These are phyloP conservation scores for Dolichoris vasculosae DNA, from an alignment of 1,140 invertebrate genomes.

Conservation along the genomic window DNA sequence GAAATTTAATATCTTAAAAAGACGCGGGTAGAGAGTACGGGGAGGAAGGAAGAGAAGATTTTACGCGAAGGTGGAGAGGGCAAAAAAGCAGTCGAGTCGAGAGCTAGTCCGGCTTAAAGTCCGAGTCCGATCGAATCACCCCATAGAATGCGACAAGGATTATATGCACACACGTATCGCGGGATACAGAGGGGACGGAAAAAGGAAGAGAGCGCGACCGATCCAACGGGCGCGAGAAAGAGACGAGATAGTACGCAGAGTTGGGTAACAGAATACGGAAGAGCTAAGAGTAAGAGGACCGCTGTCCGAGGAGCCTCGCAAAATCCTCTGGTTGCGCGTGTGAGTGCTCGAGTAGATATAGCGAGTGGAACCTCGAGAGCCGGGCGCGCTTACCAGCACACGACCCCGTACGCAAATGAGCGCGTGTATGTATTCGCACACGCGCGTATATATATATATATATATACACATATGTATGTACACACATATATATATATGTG, in stretches of 20 bases:
- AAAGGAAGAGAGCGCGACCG: background rate
- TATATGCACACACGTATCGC: slow-evolving; percentile 16
- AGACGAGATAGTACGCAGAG: background rate
- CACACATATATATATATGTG: slow-evolving; percentile 54
- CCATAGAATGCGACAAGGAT: slow-evolving; percentile 38
- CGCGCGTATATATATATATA: no score
- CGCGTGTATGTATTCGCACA: slow-evolving; percentile 9
- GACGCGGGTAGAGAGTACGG: background rate
- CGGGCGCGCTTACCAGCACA: background rate
- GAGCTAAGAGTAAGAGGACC: slow-evolving; percentile 50
- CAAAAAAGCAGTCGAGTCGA: background rate
- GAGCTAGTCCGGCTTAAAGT: slow-evolving; percentile 15
- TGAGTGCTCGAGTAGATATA: background rate
- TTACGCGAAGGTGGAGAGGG: background rate
- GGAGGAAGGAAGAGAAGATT: background rate
- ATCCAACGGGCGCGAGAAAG: background rate
- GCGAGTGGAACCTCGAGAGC: background rate
- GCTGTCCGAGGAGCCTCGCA: slow-evolving; percentile 35
- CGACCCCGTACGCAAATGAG: slow-evolving; percentile 46
- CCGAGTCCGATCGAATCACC: slow-evolving; percentile 44
- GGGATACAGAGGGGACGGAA: background rate
- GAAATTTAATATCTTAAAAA: background rate
- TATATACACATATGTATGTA: no score
- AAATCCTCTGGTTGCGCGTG: slow-evolving; percentile 20
- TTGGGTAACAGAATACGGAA: slow-evolving; percentile 49